phyloP scores from a whole-genome alignment of 2,888 invertebrate genomes.

The Alsophila aescularia region DNA sequence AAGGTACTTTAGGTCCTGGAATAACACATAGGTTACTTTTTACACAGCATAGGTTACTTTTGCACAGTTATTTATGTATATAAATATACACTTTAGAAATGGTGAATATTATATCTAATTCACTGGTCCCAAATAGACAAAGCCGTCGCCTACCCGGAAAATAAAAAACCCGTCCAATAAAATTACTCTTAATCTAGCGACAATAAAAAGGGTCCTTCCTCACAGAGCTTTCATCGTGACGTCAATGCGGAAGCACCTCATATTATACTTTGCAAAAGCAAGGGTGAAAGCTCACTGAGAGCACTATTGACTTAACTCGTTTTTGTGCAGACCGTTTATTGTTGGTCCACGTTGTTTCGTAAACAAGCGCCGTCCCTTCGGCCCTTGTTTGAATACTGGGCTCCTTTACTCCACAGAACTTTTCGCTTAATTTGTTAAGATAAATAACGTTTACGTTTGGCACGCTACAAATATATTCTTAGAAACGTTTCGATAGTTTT shows the following conservation, averaged over 20 bases:
- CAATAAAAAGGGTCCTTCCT: constrained; percentile 20
- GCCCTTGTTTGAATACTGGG: constrained; percentile 30
- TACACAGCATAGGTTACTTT: too few species aligned
- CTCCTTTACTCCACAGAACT: constrained; percentile 18
- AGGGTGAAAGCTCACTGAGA: constrained; percentile 41
- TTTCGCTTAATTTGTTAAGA: constrained; percentile 34
- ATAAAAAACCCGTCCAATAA: constrained; percentile 15
- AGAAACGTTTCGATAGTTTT: constrained; percentile 2
- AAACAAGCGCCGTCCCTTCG: constrained; percentile 44
- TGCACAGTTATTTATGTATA: too few species aligned
- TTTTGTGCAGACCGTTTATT: constrained; percentile 47
- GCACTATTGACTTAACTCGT: constrained; percentile 42
- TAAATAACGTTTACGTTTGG: constrained; percentile 14
- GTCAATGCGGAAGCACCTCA: constrained; percentile 22
- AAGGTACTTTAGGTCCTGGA: too few species aligned
- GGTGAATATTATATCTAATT: background rate
- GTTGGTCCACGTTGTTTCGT: constrained; percentile 42
- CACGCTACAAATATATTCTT: constrained; percentile 8
- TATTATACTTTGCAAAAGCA: constrained; percentile 39
- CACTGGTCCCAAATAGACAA: background rate
- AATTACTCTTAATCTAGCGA: constrained; percentile 21
- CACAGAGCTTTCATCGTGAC: constrained; percentile 17
- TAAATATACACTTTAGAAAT: background rate
- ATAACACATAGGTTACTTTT: too few species aligned
- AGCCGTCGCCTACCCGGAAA: constrained; percentile 5